These are phyloP conservation scores for Hartigia nigra DNA, from an alignment of 2,888 invertebrate species.

Conservation along the genomic window DNA sequence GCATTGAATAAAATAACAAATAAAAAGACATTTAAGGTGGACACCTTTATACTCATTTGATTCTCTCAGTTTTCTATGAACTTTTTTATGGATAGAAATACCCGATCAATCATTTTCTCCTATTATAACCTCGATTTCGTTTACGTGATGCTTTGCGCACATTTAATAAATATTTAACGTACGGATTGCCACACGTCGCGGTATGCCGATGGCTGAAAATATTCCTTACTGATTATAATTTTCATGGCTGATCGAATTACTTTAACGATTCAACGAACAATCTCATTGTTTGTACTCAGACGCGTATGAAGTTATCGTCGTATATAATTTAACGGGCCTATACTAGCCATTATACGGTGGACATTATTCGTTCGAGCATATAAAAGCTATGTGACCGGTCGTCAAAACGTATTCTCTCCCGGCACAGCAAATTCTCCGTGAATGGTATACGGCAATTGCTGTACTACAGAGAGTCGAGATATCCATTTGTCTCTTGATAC, in stretches of 20 bases:
- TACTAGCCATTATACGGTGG: not conserved
- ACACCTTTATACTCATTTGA: not conserved
- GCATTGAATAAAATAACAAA: not conserved
- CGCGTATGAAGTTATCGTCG: not conserved
- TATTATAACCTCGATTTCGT: not conserved
- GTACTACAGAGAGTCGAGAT: not conserved
- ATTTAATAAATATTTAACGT: not conserved
- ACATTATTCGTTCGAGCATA: not conserved
- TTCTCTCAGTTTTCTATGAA: not conserved
- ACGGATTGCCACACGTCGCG: not conserved
- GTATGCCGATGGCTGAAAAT: not conserved
- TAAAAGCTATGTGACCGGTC: not conserved
- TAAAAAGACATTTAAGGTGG: not conserved
- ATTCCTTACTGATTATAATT: not conserved
- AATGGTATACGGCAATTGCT: not conserved
- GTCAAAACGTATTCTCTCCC: not conserved
- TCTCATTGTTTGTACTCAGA: not conserved
- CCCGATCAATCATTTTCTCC: not conserved
- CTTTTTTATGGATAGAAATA: too few relatives aligned
- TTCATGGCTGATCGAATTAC: not conserved
- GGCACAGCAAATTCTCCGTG: not conserved
- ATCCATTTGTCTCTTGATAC: not conserved
- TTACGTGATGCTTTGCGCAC: not conserved
- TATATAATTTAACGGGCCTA: not conserved
- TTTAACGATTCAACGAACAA: not conserved